Base-by-base conservation (phyloP, 2,113 vertebrate species). In the Megalops atlanticus region DNA sequence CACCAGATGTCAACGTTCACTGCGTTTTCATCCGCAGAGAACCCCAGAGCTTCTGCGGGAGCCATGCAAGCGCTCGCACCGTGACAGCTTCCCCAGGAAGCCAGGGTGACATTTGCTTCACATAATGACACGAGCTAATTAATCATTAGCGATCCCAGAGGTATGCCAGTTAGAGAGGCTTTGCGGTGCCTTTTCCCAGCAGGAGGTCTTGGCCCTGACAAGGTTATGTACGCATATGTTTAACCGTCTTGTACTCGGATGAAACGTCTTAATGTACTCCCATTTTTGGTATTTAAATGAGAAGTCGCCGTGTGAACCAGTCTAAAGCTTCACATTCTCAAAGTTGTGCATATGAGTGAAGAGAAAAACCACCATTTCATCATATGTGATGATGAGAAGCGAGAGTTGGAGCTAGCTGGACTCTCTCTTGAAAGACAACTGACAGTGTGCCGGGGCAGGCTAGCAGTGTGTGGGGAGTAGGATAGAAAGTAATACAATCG, bases 71-170 rank as follows among this genome's bases (percentile, higher is more conserved):
- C 88, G 89, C 94, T 89, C 89, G 88, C 90, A 87, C 91, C 94
- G 93, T 91, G 94, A 94, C 95, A 95, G 94, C 94, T 95, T 95
- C 94, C 94, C 94, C 91, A 94, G 95, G 95, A 96, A 96, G 96
- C 96, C 93, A 83, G 92, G 94, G 93, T 96, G 96, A 97, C 96
- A 97, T 98, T 98, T 97, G 96, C 96, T 95, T 97, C 97, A 96
- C 95, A 97, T 97, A 97, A 98, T 94, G 95, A 97, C 95, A 96
- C 94, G 92, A 95, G 91, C 96, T 99, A 98, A 99, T 99, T 97
- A 98, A 98, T 98, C 97, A 99, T 98, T 97, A 98, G 96, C 85
- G 93, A 96, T 97, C 95, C 96, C 95, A 94, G 95, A 98, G 95
- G 95, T 95, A 95, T 94, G 95, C 93, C 89, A 92, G 90, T 93